Evolutionary conservation across 2,888 invertebrate species (phyloP).

Genomic region (Odontocolon sp.): DNA sequence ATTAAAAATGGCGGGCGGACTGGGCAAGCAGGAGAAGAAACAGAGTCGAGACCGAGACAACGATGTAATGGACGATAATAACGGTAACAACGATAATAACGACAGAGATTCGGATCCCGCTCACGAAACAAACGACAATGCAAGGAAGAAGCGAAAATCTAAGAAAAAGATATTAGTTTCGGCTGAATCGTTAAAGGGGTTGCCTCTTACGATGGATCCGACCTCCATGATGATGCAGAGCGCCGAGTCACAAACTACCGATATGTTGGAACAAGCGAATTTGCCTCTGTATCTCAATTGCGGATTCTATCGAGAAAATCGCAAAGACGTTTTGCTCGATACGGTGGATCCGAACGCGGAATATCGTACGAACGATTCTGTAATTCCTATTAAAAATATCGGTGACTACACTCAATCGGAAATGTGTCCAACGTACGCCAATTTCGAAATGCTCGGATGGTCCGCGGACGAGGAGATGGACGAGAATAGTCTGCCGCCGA

Average conservation of each 20-base stretch:
- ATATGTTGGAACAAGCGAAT: constrained; percentile 69
- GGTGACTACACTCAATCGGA: constrained; percentile 75
- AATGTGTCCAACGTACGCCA: constrained; percentile 84
- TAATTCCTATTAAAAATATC: constrained; percentile 12
- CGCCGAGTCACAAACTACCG: constrained; percentile 71
- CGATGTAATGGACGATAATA: neutral
- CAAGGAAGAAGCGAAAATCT: constrained; percentile 63
- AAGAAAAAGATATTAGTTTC: constrained; percentile 62
- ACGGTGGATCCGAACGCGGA: neutral
- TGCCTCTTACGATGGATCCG: constrained; percentile 61
- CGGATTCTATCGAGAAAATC: constrained; percentile 64
- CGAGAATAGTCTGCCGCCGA: neutral
- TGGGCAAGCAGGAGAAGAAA: constrained; percentile 82
- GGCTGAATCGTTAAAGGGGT: constrained; percentile 64
- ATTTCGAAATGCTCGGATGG: constrained; percentile 85
- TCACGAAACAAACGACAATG: too few relatives aligned
- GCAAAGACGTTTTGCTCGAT: constrained; percentile 71
- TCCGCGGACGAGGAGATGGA: constrained; percentile 81
- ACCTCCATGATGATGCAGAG: constrained; percentile 64
- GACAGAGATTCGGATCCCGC: too few relatives aligned
- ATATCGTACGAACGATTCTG: too few relatives aligned
- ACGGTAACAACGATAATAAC: too few relatives aligned
- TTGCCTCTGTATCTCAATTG: constrained; percentile 68
- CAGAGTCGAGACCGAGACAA: constrained; percentile 56
- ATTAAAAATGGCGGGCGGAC: constrained; percentile 88